These are phyloP conservation scores for Crypturellus undulatus DNA, from an alignment of 2,113 vertebrate genomes.

Conservation along the genomic window DNA sequence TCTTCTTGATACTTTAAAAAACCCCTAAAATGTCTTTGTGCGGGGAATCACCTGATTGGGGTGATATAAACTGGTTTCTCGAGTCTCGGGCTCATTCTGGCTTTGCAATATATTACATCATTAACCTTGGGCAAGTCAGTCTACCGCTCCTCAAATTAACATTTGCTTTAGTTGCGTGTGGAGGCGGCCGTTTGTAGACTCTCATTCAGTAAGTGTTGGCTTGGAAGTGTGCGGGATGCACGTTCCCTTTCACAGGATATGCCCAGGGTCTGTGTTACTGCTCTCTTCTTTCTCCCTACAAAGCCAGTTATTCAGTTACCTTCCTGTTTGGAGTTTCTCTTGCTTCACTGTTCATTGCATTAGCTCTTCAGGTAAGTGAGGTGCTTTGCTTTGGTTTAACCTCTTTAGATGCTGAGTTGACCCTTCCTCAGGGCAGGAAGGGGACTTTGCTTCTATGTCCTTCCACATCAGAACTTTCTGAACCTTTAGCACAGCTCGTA, in stretches of 20 bases:
- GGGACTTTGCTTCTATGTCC: background rate
- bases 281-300: background rate
- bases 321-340: background rate
- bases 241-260: background rate
- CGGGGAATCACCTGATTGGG: background rate
- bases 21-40: background rate
- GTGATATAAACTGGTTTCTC: slow-evolving; percentile 50
- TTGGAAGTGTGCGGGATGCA: background rate
- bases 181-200: background rate
- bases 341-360: background rate
- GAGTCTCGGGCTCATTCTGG: slow-evolving; percentile 20
- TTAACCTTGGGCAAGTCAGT: slow-evolving; percentile 48
- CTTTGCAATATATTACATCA: slow-evolving; percentile 43
- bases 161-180: background rate
- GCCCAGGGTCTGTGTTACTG: background rate
- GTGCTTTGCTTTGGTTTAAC: background rate
- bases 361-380: slow-evolving; percentile 17
- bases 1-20: background rate
- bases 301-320: background rate
- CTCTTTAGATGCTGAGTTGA: background rate
- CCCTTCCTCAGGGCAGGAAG: background rate
- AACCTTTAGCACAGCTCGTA: background rate
- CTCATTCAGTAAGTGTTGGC: background rate
- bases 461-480: background rate
- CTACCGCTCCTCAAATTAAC: slow-evolving; percentile 43